phyloP scores from a whole-genome alignment of 2,888 invertebrate genomes.

The Morpho deidamia region DNA sequence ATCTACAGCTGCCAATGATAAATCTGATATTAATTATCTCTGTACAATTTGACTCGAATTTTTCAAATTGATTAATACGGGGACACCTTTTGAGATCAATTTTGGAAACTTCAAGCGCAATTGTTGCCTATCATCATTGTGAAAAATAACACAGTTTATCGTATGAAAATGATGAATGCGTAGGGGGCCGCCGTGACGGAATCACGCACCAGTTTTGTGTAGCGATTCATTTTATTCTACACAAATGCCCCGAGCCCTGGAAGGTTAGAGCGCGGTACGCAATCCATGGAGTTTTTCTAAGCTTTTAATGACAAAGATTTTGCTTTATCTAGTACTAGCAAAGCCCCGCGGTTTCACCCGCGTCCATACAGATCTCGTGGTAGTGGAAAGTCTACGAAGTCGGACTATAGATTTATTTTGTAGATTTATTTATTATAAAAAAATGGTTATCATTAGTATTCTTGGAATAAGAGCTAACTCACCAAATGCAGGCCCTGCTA shows the following conservation, averaged over 20 bases:
- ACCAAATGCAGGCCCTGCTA: too few species aligned
- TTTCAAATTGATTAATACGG: background rate
- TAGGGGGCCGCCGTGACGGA: slow-evolving; percentile 23
- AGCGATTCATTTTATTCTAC: slow-evolving; percentile 40
- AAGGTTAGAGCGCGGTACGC: slow-evolving; percentile 3
- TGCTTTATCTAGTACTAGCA: too few species aligned
- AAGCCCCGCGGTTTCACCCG: too few species aligned
- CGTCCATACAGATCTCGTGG: too few species aligned
- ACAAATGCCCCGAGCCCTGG: slow-evolving; percentile 26
- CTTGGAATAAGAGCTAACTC: too few species aligned
- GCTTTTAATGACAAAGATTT: background rate
- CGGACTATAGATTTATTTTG: too few species aligned
- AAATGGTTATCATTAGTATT: too few species aligned
- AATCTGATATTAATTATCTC: too few species aligned
- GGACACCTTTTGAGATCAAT: background rate
- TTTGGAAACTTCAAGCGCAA: background rate
- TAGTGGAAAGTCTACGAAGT: too few species aligned
- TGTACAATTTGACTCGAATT: background rate
- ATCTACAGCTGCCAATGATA: too few species aligned
- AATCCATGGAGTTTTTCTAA: background rate
- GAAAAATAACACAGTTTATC: slow-evolving; percentile 39
- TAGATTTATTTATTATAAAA: too few species aligned
- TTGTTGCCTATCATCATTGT: slow-evolving; percentile 32
- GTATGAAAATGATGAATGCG: slow-evolving; percentile 48
- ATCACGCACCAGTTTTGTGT: slow-evolving; percentile 36